Evolutionary conservation across 2,113 vertebrate genomes (phyloP).

Genomic region (Ceyx cyanopectus): DNA sequence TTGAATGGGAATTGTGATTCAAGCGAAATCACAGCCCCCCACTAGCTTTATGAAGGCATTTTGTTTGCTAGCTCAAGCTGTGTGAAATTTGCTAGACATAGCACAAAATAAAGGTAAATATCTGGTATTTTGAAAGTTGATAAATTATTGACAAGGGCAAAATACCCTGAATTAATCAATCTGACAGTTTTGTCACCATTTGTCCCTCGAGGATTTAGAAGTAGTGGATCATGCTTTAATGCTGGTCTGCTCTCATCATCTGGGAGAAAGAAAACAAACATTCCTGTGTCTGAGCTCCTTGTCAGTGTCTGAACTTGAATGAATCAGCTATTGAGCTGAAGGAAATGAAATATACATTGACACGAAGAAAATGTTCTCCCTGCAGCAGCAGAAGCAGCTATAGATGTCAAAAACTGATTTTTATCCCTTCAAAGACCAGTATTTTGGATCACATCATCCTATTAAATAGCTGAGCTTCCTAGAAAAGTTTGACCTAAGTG

Average conservation of each 20-base stretch:
- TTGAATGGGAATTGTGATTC: neutral
- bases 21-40: neutral
- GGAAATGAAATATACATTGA: slow-evolving; percentile 56
- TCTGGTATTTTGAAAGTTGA: neutral
- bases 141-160: slow-evolving; percentile 11
- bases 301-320: slow-evolving; percentile 34
- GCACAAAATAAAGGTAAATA: neutral
- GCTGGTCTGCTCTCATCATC: slow-evolving; percentile 1
- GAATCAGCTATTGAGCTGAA: slow-evolving; percentile 35
- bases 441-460: neutral
- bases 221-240: neutral
- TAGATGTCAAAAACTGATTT: slow-evolving; percentile 3
- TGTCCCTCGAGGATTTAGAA: neutral
- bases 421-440: neutral
- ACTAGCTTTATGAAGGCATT: neutral
- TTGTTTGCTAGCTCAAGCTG: neutral
- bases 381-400: slow-evolving; percentile 32
- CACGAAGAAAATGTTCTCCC: slow-evolving; percentile 24
- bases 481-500: neutral
- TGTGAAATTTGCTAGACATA: neutral
- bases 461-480: neutral
- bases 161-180: slow-evolving; percentile 18
- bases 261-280: slow-evolving; percentile 32
- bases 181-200: neutral
- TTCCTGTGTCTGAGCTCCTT: slow-evolving; percentile 5